These are phyloP conservation scores for Corythornis cristatus DNA, from an alignment of 2,113 vertebrate species.

Conservation along the genomic window DNA sequence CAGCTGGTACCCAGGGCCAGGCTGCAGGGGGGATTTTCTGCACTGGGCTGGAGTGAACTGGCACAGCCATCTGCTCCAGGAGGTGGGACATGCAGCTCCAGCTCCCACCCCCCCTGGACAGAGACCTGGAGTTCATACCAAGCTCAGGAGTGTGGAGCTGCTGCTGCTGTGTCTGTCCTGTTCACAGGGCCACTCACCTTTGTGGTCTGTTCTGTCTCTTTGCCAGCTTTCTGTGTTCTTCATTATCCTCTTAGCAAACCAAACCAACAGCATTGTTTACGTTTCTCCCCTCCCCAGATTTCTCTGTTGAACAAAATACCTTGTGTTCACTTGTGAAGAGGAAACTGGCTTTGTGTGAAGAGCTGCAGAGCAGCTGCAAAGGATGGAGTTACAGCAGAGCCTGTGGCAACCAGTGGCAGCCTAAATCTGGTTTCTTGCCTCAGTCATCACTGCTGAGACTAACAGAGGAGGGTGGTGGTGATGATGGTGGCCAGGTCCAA, in stretches of 20 bases:
- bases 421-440: background rate
- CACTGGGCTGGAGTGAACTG: background rate
- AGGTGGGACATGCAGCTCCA: background rate
- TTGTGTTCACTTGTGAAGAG: background rate
- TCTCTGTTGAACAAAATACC: background rate
- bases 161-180: background rate
- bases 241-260: background rate
- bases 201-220: rapidly evolving
- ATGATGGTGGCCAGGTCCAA: background rate
- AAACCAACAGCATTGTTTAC: background rate
- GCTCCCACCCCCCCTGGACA: background rate
- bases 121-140: background rate
- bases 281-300: background rate
- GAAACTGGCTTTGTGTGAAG: background rate
- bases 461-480: background rate
- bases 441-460: background rate
- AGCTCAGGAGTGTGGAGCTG: background rate
- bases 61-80: background rate
- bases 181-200: background rate
- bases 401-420: background rate
- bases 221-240: background rate
- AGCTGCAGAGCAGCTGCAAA: background rate
- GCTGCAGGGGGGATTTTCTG: background rate
- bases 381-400: background rate
- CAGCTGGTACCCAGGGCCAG: background rate